phyloP scores from a whole-genome alignment of 2,797 vertebrate species.

The Gymnodraco acuticeps region DNA sequence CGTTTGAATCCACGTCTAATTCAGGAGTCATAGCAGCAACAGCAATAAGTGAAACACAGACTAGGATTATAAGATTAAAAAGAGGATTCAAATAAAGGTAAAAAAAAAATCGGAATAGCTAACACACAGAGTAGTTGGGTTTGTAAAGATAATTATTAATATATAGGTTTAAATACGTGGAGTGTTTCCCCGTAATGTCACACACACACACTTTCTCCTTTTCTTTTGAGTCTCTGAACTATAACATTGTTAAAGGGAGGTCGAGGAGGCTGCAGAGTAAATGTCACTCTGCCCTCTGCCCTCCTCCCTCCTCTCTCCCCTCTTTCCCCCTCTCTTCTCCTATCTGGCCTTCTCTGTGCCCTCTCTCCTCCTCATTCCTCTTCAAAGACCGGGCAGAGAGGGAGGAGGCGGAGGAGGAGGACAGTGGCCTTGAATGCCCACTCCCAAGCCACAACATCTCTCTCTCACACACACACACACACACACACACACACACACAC shows the following conservation, averaged over 20 bases:
- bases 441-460: slow-evolving; percentile 72
- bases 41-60: no score
- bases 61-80: no score
- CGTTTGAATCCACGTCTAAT: background rate
- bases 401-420: slow-evolving; percentile 50
- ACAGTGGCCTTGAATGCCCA: slow-evolving; percentile 72
- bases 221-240: background rate
- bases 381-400: slow-evolving; percentile 63
- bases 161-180: no score
- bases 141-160: no score
- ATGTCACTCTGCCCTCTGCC: slow-evolving; percentile 79
- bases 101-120: no score
- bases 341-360: slow-evolving; percentile 68
- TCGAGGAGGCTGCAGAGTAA: slow-evolving; percentile 42
- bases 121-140: no score
- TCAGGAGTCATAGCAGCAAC: no score
- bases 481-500: background rate
- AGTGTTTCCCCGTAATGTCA: background rate
- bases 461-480: slow-evolving; percentile 21
- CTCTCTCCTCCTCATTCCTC: slow-evolving; percentile 68
- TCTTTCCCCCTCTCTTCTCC: slow-evolving; percentile 45
- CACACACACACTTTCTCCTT: background rate
- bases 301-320: slow-evolving; percentile 22
- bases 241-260: slow-evolving; percentile 21
- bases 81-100: no score